phyloP scores from a whole-genome alignment of 1,140 invertebrate genomes.

The Drosophila littoralis region DNA sequence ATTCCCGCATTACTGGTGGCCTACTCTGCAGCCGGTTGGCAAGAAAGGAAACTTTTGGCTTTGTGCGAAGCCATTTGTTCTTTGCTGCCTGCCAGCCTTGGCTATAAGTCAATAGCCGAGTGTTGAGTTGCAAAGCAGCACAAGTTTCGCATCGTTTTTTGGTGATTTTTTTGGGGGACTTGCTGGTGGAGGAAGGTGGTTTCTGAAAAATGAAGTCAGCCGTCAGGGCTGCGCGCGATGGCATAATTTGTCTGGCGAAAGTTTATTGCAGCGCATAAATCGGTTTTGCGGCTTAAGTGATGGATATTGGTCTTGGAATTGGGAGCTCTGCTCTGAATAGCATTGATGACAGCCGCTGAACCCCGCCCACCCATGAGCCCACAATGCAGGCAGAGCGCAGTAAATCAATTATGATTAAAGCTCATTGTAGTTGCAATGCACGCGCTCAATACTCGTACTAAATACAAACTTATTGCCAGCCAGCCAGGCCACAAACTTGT shows the following conservation, averaged over 20 bases:
- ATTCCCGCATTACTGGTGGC: constrained; percentile 43
- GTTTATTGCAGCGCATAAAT: constrained; percentile 78
- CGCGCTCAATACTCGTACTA: constrained; percentile 34
- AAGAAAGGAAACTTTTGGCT: constrained; percentile 32
- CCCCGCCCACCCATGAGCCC: background rate
- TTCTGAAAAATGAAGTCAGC: constrained; percentile 72
- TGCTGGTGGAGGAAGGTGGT: background rate
- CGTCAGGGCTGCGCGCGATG: constrained; percentile 32
- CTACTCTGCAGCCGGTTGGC: constrained; percentile 11
- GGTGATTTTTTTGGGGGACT: background rate
- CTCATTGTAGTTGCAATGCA: constrained; percentile 71
- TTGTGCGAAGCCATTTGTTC: constrained; percentile 38
- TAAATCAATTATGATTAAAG: constrained; percentile 83
- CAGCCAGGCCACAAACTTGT: constrained; percentile 58
- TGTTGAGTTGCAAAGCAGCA: constrained; percentile 73
- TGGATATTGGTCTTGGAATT: constrained; percentile 37
- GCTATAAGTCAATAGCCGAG: constrained; percentile 76
- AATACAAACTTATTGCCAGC: constrained; percentile 48
- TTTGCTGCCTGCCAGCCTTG: constrained; percentile 27
- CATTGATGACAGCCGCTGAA: constrained; percentile 57
- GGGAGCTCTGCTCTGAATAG: constrained; percentile 24
- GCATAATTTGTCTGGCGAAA: constrained; percentile 72
- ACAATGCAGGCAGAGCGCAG: constrained; percentile 33
- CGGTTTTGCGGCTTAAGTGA: constrained; percentile 41
- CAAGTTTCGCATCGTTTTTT: constrained; percentile 46